Evolutionary conservation across 2,888 invertebrate species (phyloP), one percentile per base, ranked within the genome.

Genomic region (Epiblema foenella): DNA sequence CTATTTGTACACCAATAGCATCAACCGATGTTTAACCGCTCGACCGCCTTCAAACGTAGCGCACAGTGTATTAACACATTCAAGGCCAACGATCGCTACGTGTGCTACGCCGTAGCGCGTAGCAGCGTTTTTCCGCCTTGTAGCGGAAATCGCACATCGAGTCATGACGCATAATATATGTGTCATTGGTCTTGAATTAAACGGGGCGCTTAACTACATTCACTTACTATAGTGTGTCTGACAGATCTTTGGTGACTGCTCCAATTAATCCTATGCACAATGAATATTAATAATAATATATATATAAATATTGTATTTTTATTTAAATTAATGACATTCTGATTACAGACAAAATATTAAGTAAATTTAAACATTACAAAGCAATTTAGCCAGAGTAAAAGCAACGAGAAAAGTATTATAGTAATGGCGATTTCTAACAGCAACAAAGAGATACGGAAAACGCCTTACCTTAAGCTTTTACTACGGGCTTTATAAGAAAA

Each of bases 401-500:
- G 11, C n/a, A 12, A 20, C 49, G 15, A 33, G 49, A 12, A 49
- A 51, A 49, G n/a, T 12, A 20, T 11, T 29, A 49, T 9, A 29
- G 46, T 33, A 63, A 42, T 10, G 29, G 60, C 33, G n/a, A 62
- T 60, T 60, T 60, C 52, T 33, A 8, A 62, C 18, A 52, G 51
- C 37, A 51, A 62, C 33, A 49, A 62, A 62, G 49, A 33, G 52
- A 54, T 33, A 62, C 49, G 49, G 29, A 37, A 51, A 63, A 63
- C 15, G 33, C 12, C 63, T 52, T 63, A 52, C 63, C 37, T 63
- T 20, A 51, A 51, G 63, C 33, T 51, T 63, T 52, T 62, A 62
- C 49, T 37, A 20, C 62, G 15, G 51, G 51, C 37, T 63, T 52
- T 52, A 63, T 20, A 63, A 63, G 51, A 63, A 52, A 63, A 63